Conservation (phyloP, 2,888 invertebrate genomes). For the Augiades crinisus region DNA sequence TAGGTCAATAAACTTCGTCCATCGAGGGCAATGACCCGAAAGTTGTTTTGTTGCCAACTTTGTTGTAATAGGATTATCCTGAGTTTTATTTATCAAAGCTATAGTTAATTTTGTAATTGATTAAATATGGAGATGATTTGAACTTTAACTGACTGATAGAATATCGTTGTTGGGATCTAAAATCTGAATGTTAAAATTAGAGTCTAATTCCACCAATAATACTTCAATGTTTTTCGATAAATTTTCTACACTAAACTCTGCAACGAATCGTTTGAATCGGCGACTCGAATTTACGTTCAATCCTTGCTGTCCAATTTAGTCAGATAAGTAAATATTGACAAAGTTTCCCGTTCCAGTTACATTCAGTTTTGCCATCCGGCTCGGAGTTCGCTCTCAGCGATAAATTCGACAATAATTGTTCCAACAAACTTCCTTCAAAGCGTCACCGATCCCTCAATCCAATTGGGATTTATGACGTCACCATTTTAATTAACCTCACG, state of each 20-base stretch:
- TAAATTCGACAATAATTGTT: constrained; percentile 24
- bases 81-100: no score
- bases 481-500: constrained; percentile 13
- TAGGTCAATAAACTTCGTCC: no score
- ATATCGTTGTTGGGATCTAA: no score
- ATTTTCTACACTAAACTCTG: background rate
- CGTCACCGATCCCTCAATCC: constrained; percentile 16
- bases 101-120: no score
- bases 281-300: constrained; percentile 30
- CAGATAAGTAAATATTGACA: constrained; percentile 38
- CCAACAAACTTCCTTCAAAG: constrained; percentile 13
- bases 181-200: background rate
- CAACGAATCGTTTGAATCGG: background rate
- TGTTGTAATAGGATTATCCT: no score
- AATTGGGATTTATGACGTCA: constrained; percentile 21
- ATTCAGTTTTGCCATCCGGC: constrained; percentile 27
- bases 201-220: background rate
- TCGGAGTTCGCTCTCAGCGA: constrained; percentile 10
- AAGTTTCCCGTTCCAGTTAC: constrained; percentile 32
- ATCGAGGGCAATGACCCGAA: no score
- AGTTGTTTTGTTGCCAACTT: no score
- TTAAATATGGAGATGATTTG: no score
- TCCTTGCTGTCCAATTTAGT: constrained; percentile 34
- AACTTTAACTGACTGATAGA: no score
- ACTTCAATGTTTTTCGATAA: no score